Evolutionary conservation across 2,888 invertebrate genomes (phyloP).

Genomic region (Lutraria lutraria): DNA sequence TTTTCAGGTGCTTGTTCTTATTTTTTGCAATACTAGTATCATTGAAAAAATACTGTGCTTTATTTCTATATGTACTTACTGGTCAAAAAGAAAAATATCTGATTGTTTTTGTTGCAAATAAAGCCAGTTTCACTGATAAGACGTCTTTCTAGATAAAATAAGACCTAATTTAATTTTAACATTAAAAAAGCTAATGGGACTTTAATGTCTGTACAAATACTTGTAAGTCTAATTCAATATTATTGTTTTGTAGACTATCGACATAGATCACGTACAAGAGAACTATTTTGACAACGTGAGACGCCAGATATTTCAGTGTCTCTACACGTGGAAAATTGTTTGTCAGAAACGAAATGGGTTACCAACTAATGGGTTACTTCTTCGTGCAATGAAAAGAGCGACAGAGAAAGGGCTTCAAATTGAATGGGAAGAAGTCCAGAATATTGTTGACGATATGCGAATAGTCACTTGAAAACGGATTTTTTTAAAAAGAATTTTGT

Average conservation of each 20-base stretch:
- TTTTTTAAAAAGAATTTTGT: too few species aligned
- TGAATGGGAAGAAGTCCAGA: conserved; percentile 31
- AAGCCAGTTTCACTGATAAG: too few species aligned
- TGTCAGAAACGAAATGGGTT: neutral
- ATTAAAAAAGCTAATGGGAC: too few species aligned
- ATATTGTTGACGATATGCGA: conserved; percentile 23
- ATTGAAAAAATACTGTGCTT: too few species aligned
- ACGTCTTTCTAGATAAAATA: too few species aligned
- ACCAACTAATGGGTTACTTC: conserved; percentile 24
- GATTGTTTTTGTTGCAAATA: too few species aligned
- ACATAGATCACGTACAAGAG: neutral
- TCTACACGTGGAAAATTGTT: conserved; percentile 45
- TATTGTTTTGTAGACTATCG: neutral
- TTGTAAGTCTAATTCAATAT: neutral
- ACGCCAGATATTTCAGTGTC: conserved; percentile 37
- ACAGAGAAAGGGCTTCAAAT: conserved; percentile 14
- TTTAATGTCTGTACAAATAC: too few species aligned
- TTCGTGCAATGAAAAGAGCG: neutral
- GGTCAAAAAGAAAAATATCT: too few species aligned
- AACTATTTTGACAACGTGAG: conserved; percentile 26
- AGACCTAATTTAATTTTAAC: too few species aligned
- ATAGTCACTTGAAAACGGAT: neutral
- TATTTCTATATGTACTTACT: too few species aligned
- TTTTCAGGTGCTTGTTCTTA: too few species aligned
- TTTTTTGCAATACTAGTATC: too few species aligned